Evolutionary conservation across 2,888 invertebrate genomes (phyloP).

Genomic region (Ormyrus thymus): DNA sequence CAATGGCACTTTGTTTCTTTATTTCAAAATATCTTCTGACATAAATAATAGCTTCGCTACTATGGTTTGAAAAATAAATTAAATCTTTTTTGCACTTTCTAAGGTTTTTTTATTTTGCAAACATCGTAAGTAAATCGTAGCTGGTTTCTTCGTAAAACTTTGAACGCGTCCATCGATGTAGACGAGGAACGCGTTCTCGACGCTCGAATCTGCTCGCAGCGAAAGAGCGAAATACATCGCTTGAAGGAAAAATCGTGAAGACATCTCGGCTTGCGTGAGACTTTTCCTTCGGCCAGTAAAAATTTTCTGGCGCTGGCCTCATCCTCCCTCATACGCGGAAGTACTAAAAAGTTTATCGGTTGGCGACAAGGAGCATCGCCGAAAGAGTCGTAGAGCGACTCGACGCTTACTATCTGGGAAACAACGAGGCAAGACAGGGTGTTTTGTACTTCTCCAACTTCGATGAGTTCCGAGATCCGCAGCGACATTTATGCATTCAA

Average conservation of each 20-base stretch:
- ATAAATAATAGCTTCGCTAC: too few species aligned
- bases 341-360: constrained; percentile 42
- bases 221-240: constrained; percentile 6
- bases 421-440: neutral
- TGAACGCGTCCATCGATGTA: neutral
- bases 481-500: neutral
- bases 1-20: too few species aligned
- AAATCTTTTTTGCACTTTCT: too few species aligned
- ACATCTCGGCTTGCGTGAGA: neutral
- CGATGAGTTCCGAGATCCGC: constrained; percentile 1
- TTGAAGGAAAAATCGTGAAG: constrained; percentile 8
- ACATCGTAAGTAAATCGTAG: neutral
- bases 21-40: too few species aligned
- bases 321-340: neutral
- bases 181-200: too few species aligned
- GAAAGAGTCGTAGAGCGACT: too few species aligned
- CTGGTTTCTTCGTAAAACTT: neutral
- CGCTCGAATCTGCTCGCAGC: too few species aligned
- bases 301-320: constrained; percentile 13
- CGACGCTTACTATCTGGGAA: constrained; percentile 2
- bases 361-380: neutral
- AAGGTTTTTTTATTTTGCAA: too few species aligned
- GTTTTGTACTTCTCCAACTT: neutral
- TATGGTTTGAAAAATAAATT: too few species aligned
- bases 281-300: constrained; percentile 24